A percentile compares a stretch with the other conserved stretches of the same genome.
These are phyloP conservation scores for Aethina tumida DNA, from an alignment of 1,140 invertebrate species.

Conservation along the genomic window DNA sequence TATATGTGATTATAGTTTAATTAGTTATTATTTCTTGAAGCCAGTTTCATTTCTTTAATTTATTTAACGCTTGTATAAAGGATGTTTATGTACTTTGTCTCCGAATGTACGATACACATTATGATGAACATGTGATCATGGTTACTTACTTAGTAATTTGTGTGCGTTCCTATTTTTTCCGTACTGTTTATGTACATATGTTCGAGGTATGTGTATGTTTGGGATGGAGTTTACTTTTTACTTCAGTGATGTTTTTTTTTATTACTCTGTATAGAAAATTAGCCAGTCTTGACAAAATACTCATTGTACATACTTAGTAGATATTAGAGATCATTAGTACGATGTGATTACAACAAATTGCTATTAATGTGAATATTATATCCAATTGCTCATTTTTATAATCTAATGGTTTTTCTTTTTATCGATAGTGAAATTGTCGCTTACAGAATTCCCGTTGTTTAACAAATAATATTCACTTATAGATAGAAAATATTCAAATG, in stretches of 20 bases:
- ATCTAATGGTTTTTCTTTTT: conserved; percentile 6
- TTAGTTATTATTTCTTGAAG: conserved; percentile 27
- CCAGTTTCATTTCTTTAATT: conserved; percentile 31
- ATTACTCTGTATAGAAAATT: conserved; percentile 12
- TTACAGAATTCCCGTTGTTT: conserved; percentile 1
- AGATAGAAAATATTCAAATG: conserved; percentile 19
- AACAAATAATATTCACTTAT: conserved; percentile 12
- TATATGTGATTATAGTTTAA: conserved; percentile 29
- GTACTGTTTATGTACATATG: too few relatives aligned
- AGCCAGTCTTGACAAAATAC: conserved; percentile 34
- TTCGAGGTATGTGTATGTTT: too few relatives aligned
- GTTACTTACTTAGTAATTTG: too few relatives aligned
- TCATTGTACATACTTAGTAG: conserved; percentile 29
- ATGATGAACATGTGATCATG: too few relatives aligned
- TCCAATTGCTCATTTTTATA: conserved; percentile 29
- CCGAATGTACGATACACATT: conserved; percentile 11
- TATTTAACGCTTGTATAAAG: conserved; percentile 27
- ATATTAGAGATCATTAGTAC: conserved; percentile 27
- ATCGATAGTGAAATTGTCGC: conserved; percentile 6
- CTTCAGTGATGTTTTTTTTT: conserved; percentile 3
- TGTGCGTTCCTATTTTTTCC: too few relatives aligned
- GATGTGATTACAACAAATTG: conserved; percentile 25
- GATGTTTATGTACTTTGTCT: conserved; percentile 7
- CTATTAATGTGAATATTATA: conserved; percentile 23
- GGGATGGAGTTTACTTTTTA: not conserved